phyloP scores from a whole-genome alignment of 2,113 vertebrate species.

The Poeciliopsis prolifica region DNA sequence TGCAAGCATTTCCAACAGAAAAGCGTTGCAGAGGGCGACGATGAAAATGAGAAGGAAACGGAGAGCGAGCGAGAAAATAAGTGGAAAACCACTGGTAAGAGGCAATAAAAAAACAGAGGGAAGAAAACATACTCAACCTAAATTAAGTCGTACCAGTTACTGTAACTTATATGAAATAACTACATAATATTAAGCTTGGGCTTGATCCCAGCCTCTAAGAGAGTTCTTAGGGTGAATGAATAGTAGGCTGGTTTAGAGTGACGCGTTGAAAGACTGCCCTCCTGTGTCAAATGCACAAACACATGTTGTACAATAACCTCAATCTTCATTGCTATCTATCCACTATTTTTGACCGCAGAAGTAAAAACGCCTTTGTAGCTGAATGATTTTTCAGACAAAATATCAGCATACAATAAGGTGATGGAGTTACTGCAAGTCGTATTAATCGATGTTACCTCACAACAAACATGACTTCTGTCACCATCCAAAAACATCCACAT shows the following conservation, averaged over 20 bases:
- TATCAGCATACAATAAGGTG: not conserved
- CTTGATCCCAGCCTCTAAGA: not conserved
- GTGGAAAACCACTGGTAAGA: not conserved
- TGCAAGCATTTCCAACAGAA: conserved; percentile 1
- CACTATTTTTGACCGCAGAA: conserved; percentile 11
- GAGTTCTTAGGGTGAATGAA: not conserved
- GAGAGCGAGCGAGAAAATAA: not conserved
- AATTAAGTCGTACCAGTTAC: not conserved
- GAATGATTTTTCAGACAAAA: not conserved
- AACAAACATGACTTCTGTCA: not conserved
- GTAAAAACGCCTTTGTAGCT: conserved; percentile 15
- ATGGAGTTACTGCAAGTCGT: not conserved
- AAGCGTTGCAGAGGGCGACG: conserved; percentile 9
- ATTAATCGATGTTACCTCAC: not conserved
- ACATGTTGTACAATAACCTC: conserved; percentile 51
- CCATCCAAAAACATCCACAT: not conserved
- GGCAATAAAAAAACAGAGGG: not conserved
- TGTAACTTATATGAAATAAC: not conserved
- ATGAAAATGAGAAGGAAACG: not conserved
- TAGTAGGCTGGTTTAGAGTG: conserved; percentile 7
- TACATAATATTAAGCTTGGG: not conserved
- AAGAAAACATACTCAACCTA: not conserved
- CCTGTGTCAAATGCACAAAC: conserved; percentile 75
- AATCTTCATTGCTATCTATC: not conserved
- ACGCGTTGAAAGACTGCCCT: conserved; percentile 79